phyloP scores from a whole-genome alignment of 2,888 invertebrate genomes.

The Capitulum mitella region DNA sequence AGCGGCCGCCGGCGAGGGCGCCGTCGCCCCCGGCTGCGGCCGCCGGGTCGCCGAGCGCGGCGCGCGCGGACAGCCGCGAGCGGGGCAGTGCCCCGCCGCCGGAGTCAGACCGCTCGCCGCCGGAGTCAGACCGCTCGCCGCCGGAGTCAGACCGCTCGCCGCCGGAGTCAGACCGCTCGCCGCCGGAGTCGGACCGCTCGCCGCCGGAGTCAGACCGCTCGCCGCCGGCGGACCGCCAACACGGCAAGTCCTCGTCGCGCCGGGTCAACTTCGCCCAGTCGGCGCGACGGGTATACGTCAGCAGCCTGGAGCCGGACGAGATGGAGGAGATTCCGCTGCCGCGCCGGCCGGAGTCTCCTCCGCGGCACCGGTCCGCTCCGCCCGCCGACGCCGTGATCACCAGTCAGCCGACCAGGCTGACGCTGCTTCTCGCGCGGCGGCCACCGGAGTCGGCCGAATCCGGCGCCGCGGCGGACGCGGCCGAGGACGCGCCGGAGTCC shows the following conservation, averaged over 20 bases:
- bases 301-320: neutral
- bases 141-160: neutral
- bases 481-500: neutral
- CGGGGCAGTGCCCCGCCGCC: neutral
- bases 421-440: neutral
- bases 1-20: too few relatives aligned
- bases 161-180: neutral
- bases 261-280: neutral
- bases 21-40: too few relatives aligned
- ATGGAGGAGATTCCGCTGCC: neutral
- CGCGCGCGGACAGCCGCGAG: neutral
- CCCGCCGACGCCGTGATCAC: neutral
- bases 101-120: neutral
- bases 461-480: neutral
- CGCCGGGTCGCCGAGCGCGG: too few relatives aligned
- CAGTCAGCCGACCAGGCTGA: neutral
- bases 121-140: neutral
- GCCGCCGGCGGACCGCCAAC: neutral
- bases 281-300: neutral
- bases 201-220: too few relatives aligned
- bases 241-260: too few relatives aligned
- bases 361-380: neutral
- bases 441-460: neutral
- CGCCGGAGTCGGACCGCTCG: neutral
- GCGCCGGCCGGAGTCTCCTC: neutral